A percentile compares a stretch with the other conserved stretches of the same genome.
Evolutionary conservation across 2,888 invertebrate genomes (phyloP).

Genomic region (Agrilus mali): DNA sequence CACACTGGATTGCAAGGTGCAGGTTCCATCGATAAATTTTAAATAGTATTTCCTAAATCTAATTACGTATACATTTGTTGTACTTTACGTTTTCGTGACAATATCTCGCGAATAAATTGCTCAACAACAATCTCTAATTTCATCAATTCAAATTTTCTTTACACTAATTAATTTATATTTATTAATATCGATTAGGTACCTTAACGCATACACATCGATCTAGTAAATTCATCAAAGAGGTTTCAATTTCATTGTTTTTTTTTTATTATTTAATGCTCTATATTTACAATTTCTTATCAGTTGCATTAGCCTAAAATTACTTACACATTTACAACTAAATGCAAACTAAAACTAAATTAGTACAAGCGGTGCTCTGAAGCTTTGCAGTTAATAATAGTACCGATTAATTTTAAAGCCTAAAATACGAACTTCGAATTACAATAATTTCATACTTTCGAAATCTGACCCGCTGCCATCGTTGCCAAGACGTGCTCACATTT

Average conservation of each 20-base stretch:
- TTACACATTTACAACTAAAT: conserved; percentile 11
- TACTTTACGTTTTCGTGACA: conserved; percentile 25
- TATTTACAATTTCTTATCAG: conserved; percentile 7
- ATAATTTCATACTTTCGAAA: too few species aligned
- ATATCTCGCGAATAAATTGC: too few species aligned
- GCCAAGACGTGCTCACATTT: too few species aligned
- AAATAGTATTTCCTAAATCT: conserved; percentile 7
- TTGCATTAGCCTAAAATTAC: not conserved
- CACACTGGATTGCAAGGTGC: conserved; percentile 33
- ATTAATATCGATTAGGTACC: conserved; percentile 26
- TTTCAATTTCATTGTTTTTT: conserved; percentile 15
- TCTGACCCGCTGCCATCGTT: too few species aligned
- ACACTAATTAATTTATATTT: conserved; percentile 19
- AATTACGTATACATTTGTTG: conserved; percentile 28
- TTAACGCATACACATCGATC: conserved; percentile 21
- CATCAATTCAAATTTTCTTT: conserved; percentile 13
- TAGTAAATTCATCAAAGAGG: conserved; percentile 32
- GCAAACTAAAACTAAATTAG: conserved; percentile 16
- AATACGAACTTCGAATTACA: too few species aligned
- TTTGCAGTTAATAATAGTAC: too few species aligned
- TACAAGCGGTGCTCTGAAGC: conserved; percentile 28
- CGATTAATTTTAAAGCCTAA: too few species aligned
- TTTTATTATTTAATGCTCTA: conserved; percentile 18
- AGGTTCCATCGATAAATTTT: conserved; percentile 23
- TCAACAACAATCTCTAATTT: conserved; percentile 8